Evolutionary conservation across 2,888 invertebrate genomes (phyloP), one percentile per base, ranked within the genome.

Genomic region (Amaurobius ferox): DNA sequence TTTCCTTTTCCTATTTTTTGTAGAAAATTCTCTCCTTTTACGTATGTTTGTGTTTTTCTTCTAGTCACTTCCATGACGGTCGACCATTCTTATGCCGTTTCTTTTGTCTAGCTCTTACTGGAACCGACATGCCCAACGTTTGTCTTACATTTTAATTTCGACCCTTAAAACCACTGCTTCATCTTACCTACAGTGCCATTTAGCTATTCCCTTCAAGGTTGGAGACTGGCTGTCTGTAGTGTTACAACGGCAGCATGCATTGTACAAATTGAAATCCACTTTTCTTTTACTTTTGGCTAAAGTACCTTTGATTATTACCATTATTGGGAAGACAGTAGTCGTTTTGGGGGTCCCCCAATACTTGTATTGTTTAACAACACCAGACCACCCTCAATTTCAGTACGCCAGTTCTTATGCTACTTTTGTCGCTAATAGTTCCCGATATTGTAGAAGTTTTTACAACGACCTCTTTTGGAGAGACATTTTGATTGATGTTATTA

Each of bases 81-180:
- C 30, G 9, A 13, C 23, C 61, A 19, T 16, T 64, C 44, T 44
- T 16, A 11, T 44, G 9, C 44, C 2, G 16, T 9, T 44, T 44
- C 44, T 44, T 44, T 44, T 44, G 44, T 44, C n/a, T 44, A 11
- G 9, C 16, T 44, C 16, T 44, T 44, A 44, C 44, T n/a, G 44
- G n/a, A 44, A 44, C n/a, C n/a, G 44, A 44, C 44, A 16, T 44
- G 16, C 16, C 44, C 13, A 44, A 44, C 44, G 16, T 9, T 44
- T 44, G 44, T 44, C 44, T 44, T 44, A 44, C 44, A 44, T 44
- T 44, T 44, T 44, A 44, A 44, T 44, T 44, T 44, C 2, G 44
- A 16, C 16, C 44, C 44, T 44, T 44, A 44, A 44, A 5, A 44
- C 11, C n/a, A 44, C n/a, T 7, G 44, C 44, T 44, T 44, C 44